Base-by-base conservation (phyloP, 1,140 invertebrate genomes). In the Macrocentrus cingulum region DNA sequence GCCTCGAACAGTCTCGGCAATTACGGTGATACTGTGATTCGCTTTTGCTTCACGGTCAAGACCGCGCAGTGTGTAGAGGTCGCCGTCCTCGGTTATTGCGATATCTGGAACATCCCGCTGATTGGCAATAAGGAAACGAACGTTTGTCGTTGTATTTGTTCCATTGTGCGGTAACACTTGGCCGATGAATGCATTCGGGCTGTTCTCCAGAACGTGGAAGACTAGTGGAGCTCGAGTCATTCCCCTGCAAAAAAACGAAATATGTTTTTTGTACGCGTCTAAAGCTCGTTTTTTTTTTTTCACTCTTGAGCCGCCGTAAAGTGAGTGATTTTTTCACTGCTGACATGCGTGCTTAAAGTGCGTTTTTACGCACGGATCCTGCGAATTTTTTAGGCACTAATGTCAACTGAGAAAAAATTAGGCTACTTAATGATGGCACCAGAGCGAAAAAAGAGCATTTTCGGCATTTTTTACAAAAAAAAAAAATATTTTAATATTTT, bases 151-250 rank as follows among this genome's bases (percentile, higher is more conserved):
- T 4, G 72, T 54, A 45, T 71, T 76, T 62, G 72, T 83, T 36
- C 77, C 81, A 66, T 85, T 88, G 45, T 84, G 81, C 57, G 82
- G 84, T 23, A 87, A 79, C 29, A 92, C 80, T 66, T 88, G 86
- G 1, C 91, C 91, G 50, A 94, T 90, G 7, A 88, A 80, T 18
- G 87, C 85, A 16, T 88, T 88, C 1, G 86, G 83, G 8, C 86
- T 66, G 72, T 94, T 94, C 76, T 94, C 91, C 64, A 84, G 85
- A 0, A 92, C 87, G 50, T 86, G 84, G 67, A 93, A 91, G 58
- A 87, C 83, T 7, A 91, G 80, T 1, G 87, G 84, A 16, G 82
- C 83, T 71, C 83, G 84, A 50, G 77, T 84, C 63, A 83, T 84
- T 62, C 85, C 85, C 66, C 84, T 88, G 55, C 19, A 55, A n/a